A percentile compares a stretch with the other conserved stretches of the same genome.
phyloP scores from a whole-genome alignment of 2,888 invertebrate species.

The Colletes collaris region DNA sequence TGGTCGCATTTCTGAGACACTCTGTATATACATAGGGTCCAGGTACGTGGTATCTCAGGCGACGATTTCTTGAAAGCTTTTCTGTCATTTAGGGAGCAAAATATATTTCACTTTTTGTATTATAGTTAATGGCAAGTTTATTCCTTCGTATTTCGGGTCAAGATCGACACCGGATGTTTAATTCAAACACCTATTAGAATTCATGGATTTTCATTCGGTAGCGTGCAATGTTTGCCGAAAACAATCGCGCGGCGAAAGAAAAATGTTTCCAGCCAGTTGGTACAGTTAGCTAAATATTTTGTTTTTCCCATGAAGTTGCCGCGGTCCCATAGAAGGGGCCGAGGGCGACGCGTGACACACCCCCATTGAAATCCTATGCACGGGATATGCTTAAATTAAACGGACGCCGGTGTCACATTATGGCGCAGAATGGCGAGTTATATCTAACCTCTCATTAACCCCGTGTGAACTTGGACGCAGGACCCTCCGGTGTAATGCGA shows the following conservation, averaged over 20 bases:
- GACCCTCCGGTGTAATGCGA: constrained; percentile 69
- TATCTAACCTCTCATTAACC: constrained; percentile 83
- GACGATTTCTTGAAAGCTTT: constrained; percentile 24
- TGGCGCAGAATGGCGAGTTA: constrained; percentile 78
- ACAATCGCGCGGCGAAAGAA: constrained; percentile 1
- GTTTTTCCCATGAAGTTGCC: constrained; percentile 79
- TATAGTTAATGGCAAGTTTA: not conserved
- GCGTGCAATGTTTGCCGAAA: constrained; percentile 3
- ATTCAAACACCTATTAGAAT: not conserved
- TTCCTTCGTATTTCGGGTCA: too few relatives aligned
- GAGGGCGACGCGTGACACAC: constrained; percentile 73
- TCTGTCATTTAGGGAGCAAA: not conserved
- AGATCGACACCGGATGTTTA: not conserved
- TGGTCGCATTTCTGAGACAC: too few relatives aligned
- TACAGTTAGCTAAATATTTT: constrained; percentile 75
- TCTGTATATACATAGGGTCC: too few relatives aligned
- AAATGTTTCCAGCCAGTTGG: constrained; percentile 26
- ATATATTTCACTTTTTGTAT: too few relatives aligned
- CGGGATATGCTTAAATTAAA: constrained; percentile 81
- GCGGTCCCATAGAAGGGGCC: constrained; percentile 34
- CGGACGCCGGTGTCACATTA: constrained; percentile 79
- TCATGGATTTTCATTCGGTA: not conserved
- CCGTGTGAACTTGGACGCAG: constrained; percentile 78
- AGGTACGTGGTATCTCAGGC: not conserved
- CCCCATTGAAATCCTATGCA: constrained; percentile 79